Evolutionary conservation across 2,888 invertebrate species (phyloP).

Genomic region (Microplitis manilae): DNA sequence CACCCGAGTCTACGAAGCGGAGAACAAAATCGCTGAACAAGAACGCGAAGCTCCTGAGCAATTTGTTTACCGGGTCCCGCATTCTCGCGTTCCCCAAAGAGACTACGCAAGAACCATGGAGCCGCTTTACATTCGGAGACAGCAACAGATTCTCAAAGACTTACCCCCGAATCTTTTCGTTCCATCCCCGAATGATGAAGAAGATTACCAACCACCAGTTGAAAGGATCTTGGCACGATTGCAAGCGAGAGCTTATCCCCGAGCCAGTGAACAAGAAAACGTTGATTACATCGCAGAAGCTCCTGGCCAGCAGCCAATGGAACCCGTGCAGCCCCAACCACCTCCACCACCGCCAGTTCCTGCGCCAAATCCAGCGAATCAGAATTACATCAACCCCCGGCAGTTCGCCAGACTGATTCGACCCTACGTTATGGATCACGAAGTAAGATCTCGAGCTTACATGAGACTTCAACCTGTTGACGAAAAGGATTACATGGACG

Average conservation of each 20-base stretch:
- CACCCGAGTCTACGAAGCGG: constrained; percentile 58
- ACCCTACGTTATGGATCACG: neutral
- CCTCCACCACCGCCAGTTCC: neutral
- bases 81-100: constrained; percentile 50
- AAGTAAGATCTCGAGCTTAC: neutral
- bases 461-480: constrained; percentile 52
- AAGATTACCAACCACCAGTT: constrained; percentile 59
- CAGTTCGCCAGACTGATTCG: neutral
- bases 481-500: constrained; percentile 64
- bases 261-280: constrained; percentile 60
- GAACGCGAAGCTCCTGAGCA: constrained; percentile 62
- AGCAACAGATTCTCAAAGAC: constrained; percentile 59
- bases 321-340: neutral
- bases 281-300: constrained; percentile 64
- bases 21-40: constrained; percentile 58
- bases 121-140: constrained; percentile 62
- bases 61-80: constrained; percentile 54
- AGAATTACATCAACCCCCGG: neutral
- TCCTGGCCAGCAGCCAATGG: neutral
- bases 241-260: constrained; percentile 54
- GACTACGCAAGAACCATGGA: constrained; percentile 63
- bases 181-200: constrained; percentile 56
- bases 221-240: constrained; percentile 60
- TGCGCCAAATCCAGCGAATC: neutral
- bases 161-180: constrained; percentile 60